Conservation (phyloP, 2,797 vertebrate genomes). For the Hirundo rustica region DNA sequence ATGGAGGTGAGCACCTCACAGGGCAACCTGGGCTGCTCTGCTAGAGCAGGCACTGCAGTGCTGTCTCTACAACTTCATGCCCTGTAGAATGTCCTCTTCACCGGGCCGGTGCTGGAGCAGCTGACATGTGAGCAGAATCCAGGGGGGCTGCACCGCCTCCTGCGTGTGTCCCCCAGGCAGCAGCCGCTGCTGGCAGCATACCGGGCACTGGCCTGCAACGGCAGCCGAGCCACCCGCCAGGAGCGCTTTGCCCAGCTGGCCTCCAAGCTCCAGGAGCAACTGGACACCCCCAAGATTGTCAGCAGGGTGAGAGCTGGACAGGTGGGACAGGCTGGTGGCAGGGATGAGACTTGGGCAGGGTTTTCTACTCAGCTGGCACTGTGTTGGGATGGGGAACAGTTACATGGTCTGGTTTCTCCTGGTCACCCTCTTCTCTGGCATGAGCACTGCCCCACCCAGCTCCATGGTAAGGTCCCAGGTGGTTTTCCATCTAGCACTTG, state of each 20-base stretch:
- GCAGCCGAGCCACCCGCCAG: conserved; percentile 63
- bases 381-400: not conserved
- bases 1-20: conserved; percentile 75
- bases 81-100: conserved; percentile 81
- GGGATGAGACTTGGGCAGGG: not conserved
- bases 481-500: not conserved
- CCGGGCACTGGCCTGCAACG: conserved; percentile 73
- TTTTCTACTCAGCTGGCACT: not conserved
- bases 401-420: not conserved
- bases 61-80: not conserved
- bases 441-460: rapidly evolving
- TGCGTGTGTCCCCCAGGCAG: conserved; percentile 76
- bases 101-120: conserved; percentile 80
- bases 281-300: conserved; percentile 80
- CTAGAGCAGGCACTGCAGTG: rapidly evolving
- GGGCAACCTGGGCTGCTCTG: not conserved
- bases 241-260: conserved; percentile 83
- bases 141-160: conserved; percentile 77
- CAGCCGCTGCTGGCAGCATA: conserved; percentile 77
- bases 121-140: conserved; percentile 80
- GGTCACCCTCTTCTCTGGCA: not conserved
- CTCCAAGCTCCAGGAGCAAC: conserved; percentile 82
- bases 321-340: not conserved
- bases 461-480: not conserved
- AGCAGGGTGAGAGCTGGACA: conserved; percentile 77